Evolutionary conservation across 1,140 invertebrate genomes (phyloP).

Genomic region (Uloborus diversus): DNA sequence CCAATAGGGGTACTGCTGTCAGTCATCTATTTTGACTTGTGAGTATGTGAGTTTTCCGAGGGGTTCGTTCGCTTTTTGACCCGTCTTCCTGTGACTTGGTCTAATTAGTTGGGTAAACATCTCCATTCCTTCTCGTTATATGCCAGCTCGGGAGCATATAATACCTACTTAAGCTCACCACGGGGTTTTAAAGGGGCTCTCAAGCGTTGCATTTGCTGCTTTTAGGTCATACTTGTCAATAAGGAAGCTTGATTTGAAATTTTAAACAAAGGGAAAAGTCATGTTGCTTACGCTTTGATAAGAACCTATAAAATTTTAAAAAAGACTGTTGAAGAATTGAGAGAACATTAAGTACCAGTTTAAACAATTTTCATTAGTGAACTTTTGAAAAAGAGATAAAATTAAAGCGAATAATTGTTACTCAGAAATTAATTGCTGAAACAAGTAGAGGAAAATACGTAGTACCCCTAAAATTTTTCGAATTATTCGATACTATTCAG

Average conservation of each 20-base stretch:
- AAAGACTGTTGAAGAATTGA: too few species aligned
- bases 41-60: constrained; percentile 19
- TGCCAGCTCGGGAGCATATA: background rate
- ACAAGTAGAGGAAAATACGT: too few species aligned
- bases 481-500: too few species aligned
- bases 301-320: too few species aligned
- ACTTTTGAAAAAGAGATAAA: too few species aligned
- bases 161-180: background rate
- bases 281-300: too few species aligned
- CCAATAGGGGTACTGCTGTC: constrained; percentile 1
- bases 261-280: background rate
- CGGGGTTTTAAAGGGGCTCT: background rate
- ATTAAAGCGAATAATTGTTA: too few species aligned
- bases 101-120: constrained; percentile 49
- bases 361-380: too few species aligned
- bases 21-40: constrained; percentile 27
- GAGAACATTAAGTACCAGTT: too few species aligned
- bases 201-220: background rate
- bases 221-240: background rate
- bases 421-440: too few species aligned
- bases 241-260: background rate
- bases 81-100: constrained; percentile 28
- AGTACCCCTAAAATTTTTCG: too few species aligned
- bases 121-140: constrained; percentile 39
- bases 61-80: constrained; percentile 34